Evolutionary conservation across 2,888 invertebrate genomes (phyloP).

Genomic region (Micropterix aruncella): DNA sequence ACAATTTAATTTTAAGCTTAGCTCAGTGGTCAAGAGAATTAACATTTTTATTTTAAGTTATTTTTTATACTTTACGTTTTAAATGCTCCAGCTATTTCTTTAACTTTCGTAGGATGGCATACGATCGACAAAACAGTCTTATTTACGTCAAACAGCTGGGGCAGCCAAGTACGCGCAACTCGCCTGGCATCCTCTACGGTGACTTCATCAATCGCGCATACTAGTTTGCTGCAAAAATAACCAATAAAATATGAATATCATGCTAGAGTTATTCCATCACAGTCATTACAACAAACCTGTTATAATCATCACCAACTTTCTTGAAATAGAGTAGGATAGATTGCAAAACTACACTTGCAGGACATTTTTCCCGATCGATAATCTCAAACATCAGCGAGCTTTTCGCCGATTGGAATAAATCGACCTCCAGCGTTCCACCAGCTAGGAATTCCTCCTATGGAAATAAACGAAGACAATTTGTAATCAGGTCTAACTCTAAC

Average conservation of each 20-base stretch:
- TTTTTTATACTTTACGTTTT: constrained; percentile 54
- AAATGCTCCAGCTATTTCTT: constrained; percentile 49
- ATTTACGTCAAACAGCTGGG: constrained; percentile 46
- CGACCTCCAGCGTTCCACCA: constrained; percentile 51
- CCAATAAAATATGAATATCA: neutral
- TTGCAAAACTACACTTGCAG: constrained; percentile 55
- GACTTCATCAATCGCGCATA: constrained; percentile 50
- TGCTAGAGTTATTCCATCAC: neutral
- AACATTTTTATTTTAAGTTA: too few relatives aligned
- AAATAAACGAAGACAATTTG: too few relatives aligned
- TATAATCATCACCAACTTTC: constrained; percentile 48
- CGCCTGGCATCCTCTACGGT: constrained; percentile 44
- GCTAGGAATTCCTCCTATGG: constrained; percentile 44
- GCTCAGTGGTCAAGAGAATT: too few relatives aligned
- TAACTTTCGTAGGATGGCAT: constrained; percentile 63
- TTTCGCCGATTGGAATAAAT: constrained; percentile 68
- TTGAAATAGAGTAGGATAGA: constrained; percentile 63
- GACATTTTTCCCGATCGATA: constrained; percentile 66
- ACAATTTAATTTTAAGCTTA: too few relatives aligned
- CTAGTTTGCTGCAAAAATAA: constrained; percentile 36
- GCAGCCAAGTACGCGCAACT: constrained; percentile 59
- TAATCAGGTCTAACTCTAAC: too few relatives aligned
- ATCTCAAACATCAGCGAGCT: constrained; percentile 80
- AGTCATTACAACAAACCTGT: constrained; percentile 31
- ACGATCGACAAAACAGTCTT: constrained; percentile 53